These are phyloP conservation scores for Heliconius eleuchia DNA, from an alignment of 1,140 invertebrate species.

Conservation along the genomic window DNA sequence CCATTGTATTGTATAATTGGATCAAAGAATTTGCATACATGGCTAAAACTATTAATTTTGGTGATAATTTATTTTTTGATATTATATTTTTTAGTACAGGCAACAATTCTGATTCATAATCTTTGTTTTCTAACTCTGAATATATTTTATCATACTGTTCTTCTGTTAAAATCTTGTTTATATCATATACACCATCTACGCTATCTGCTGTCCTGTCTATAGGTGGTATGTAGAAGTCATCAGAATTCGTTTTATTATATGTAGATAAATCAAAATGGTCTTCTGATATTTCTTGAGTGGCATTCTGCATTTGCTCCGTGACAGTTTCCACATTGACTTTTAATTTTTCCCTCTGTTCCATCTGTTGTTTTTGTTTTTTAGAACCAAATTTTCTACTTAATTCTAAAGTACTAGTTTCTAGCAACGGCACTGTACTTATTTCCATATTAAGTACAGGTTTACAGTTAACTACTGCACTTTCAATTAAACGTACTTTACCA, in stretches of 20 bases:
- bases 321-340: constrained; percentile 65
- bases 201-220: constrained; percentile 57
- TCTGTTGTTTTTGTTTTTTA: constrained; percentile 63
- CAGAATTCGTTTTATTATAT: constrained; percentile 55
- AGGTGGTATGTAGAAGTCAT: constrained; percentile 67
- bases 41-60: constrained; percentile 51
- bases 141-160: constrained; percentile 58
- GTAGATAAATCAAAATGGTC: constrained; percentile 59
- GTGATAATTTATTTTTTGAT: constrained; percentile 46
- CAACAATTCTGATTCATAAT: constrained; percentile 49
- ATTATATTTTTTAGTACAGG: constrained; percentile 50
- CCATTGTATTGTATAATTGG: constrained; percentile 49
- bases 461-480: constrained; percentile 48
- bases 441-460: constrained; percentile 54
- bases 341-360: constrained; percentile 65
- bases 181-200: constrained; percentile 54
- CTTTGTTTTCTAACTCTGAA: constrained; percentile 57
- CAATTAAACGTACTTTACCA: constrained; percentile 63
- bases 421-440: constrained; percentile 31
- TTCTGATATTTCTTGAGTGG: constrained; percentile 51
- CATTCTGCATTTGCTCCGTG: constrained; percentile 63
- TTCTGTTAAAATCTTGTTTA: constrained; percentile 58
- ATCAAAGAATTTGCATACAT: constrained; percentile 60
- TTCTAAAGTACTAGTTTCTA: constrained; percentile 57
- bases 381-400: constrained; percentile 72